Evolutionary conservation across 2,888 invertebrate genomes (phyloP).

Genomic region (Notodonta ziczac): DNA sequence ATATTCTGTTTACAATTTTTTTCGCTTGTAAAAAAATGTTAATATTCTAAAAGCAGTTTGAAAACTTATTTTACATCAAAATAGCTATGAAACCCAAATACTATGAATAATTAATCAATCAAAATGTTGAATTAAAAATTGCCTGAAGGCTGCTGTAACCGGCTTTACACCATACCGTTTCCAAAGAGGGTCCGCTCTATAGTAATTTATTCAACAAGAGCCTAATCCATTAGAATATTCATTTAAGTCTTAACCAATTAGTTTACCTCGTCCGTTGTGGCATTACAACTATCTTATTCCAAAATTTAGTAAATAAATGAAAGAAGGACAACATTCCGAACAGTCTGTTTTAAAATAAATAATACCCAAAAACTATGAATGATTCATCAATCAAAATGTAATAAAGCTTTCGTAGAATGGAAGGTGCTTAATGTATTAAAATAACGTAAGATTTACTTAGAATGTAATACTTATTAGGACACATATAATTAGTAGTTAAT

Average conservation of each 20-base stretch:
- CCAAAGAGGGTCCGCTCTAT: not conserved
- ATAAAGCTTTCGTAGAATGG: not conserved
- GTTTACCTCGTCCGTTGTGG: not conserved
- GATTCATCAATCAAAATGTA: too few species aligned
- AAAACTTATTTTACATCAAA: too few species aligned
- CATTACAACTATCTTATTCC: not conserved
- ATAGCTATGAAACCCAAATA: not conserved
- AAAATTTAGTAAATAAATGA: not conserved
- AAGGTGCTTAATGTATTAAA: not conserved
- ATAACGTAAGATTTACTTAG: not conserved
- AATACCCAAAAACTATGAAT: too few species aligned
- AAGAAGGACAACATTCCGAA: not conserved
- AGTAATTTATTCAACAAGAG: slow-evolving; percentile 2
- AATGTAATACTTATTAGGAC: too few species aligned
- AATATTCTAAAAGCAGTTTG: too few species aligned
- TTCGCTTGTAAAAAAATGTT: too few species aligned
- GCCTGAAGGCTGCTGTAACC: not conserved
- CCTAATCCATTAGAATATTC: slow-evolving; percentile 1
- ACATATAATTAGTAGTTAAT: too few species aligned
- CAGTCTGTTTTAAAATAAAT: not conserved
- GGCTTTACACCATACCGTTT: slow-evolving; percentile 1
- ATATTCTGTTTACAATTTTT: too few species aligned
- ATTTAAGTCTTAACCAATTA: not conserved
- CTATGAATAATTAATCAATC: not conserved
- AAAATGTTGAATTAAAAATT: not conserved